Evolutionary conservation across 1,140 invertebrate species (phyloP).

Genomic region (Cotesia glomerata): DNA sequence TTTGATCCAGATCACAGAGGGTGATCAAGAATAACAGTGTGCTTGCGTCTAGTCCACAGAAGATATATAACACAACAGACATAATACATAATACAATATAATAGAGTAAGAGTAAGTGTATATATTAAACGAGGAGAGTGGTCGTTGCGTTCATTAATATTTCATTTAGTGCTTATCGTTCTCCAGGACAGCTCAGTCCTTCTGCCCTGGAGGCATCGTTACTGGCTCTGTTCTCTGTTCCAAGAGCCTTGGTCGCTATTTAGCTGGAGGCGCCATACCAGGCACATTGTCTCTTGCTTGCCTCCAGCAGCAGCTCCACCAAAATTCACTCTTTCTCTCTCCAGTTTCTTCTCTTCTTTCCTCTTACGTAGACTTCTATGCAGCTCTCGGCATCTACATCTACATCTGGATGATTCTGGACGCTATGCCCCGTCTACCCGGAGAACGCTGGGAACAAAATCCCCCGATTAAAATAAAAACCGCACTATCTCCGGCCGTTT

Average conservation of each 20-base stretch:
- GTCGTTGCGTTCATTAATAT: constrained; percentile 61
- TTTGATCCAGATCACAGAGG: too few species aligned
- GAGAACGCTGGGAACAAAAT: constrained; percentile 11
- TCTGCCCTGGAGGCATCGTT: constrained; percentile 54
- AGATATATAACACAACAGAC: too few species aligned
- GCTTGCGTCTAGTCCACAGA: too few species aligned
- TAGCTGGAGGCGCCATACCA: constrained; percentile 36
- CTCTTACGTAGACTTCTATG: too few species aligned
- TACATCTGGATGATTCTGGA: constrained; percentile 20
- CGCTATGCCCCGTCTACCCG: constrained; percentile 2
- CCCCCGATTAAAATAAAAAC: constrained; percentile 22
- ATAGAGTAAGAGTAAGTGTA: neutral
- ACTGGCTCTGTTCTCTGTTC: constrained; percentile 44
- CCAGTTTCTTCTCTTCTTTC: constrained; percentile 20
- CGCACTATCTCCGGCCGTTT: constrained; percentile 50
- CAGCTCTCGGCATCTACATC: neutral
- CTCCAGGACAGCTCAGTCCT: constrained; percentile 38
- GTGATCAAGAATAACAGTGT: too few species aligned
- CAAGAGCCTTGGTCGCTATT: constrained; percentile 45
- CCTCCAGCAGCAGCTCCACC: constrained; percentile 29
- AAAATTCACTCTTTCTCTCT: constrained; percentile 22
- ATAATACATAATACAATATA: neutral
- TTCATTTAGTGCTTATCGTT: constrained; percentile 65
- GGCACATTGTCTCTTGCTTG: constrained; percentile 51
- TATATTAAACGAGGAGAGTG: neutral